Percentiles rank a stretch among this genome's conserved stretches.
These are phyloP conservation scores for Pangasius sanitwongsei DNA, from an alignment of 2,797 vertebrate species.

Conservation along the genomic window DNA sequence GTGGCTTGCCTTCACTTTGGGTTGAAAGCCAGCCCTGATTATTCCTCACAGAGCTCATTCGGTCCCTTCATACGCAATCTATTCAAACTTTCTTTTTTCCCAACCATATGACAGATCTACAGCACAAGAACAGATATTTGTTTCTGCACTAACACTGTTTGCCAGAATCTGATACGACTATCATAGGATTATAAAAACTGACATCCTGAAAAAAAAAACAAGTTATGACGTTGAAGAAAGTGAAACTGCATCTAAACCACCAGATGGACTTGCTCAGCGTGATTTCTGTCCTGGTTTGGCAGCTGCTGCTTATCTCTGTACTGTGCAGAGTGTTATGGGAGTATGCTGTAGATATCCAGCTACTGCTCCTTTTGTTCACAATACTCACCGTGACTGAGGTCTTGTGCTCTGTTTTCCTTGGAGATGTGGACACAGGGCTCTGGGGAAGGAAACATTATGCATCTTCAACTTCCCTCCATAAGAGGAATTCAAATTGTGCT, in stretches of 20 bases:
- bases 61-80: not conserved
- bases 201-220: not conserved
- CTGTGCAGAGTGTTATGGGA: not conserved
- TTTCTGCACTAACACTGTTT: not conserved
- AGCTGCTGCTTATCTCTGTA: constrained; percentile 19
- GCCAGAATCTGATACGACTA: not conserved
- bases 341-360: constrained; percentile 14
- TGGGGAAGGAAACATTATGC: constrained; percentile 77
- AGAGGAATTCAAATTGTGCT: not conserved
- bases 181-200: not conserved
- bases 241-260: constrained; percentile 10
- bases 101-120: not conserved
- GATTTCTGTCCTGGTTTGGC: not conserved
- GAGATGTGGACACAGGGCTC: constrained; percentile 85
- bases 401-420: constrained; percentile 85
- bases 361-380: constrained; percentile 13
- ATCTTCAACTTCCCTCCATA: constrained; percentile 75
- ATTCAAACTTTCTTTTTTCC: not conserved
- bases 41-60: constrained; percentile 18
- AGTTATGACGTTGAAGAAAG: not conserved
- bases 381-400: constrained; percentile 84
- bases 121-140: not conserved
- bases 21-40: not conserved
- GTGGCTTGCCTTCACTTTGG: constrained; percentile 16
- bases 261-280: constrained; percentile 15